Conservation (phyloP, 1,140 invertebrate genomes). For the Drosophila varians region DNA sequence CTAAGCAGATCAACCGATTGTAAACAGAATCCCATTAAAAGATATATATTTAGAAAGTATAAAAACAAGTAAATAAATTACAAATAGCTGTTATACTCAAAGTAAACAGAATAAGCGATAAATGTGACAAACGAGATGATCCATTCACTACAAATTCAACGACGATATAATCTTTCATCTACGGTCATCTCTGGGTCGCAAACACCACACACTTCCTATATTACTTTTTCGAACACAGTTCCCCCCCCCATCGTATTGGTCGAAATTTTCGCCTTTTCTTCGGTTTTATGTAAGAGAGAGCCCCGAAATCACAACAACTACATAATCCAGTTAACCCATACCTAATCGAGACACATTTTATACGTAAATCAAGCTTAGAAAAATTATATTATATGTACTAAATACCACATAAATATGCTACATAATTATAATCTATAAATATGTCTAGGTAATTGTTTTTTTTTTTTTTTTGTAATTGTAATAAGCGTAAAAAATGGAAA, state of each 20-base stretch:
- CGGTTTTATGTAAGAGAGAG: slow-evolving; percentile 28
- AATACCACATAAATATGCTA: slow-evolving; percentile 42
- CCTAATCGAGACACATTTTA: slow-evolving; percentile 61
- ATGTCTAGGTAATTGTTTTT: slow-evolving; percentile 62
- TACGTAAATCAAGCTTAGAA: slow-evolving; percentile 76
- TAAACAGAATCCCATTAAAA: slow-evolving; percentile 15
- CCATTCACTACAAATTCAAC: neutral
- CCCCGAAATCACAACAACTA: slow-evolving; percentile 25
- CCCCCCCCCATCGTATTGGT: slow-evolving; percentile 4
- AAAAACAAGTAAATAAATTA: neutral
- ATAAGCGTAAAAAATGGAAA: too few relatives aligned
- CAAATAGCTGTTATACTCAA: slow-evolving; percentile 3
- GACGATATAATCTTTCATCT: neutral
- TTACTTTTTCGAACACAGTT: neutral
- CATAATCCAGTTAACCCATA: slow-evolving; percentile 32
- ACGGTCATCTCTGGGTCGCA: neutral
- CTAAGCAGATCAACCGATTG: slow-evolving; percentile 52
- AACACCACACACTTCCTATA: neutral
- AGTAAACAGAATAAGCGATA: neutral
- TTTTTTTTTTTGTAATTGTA: slow-evolving; percentile 73
- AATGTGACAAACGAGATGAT: neutral
- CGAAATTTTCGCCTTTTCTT: slow-evolving; percentile 18
- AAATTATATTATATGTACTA: slow-evolving; percentile 59
- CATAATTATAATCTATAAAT: slow-evolving; percentile 14
- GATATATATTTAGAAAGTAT: slow-evolving; percentile 53